A percentile compares a stretch with the other conserved stretches of the same genome.
Conservation (phyloP, 1,140 invertebrate genomes). For the Apis mellifera region Amel_HAv3.1 CM009939.2:4165501-4166000, state of each 20-base stretch:
- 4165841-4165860: constrained; percentile 1
- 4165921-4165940: constrained; percentile 66
- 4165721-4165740: background rate
- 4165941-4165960: constrained; percentile 61
- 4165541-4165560: constrained; percentile 28
- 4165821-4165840: constrained; percentile 22
- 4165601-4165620: constrained; percentile 20
- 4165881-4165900: constrained; percentile 69
- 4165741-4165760: background rate
- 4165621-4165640: constrained; percentile 7
- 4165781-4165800: constrained; percentile 20
- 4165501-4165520: constrained; percentile 38
- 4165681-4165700: background rate
- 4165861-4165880: constrained; percentile 14
- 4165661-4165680: constrained; percentile 15
- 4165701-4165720: background rate
- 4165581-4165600: constrained; percentile 30
- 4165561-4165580: constrained; percentile 23
- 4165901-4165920: constrained; percentile 70
- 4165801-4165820: background rate
- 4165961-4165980: constrained; percentile 53
- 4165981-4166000: constrained; percentile 23
- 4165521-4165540: constrained; percentile 22
- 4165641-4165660: background rate
- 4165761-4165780: background rate